These are phyloP conservation scores for Notodonta dromedarius DNA, from an alignment of 2,888 invertebrate genomes.

Conservation along the genomic window DNA sequence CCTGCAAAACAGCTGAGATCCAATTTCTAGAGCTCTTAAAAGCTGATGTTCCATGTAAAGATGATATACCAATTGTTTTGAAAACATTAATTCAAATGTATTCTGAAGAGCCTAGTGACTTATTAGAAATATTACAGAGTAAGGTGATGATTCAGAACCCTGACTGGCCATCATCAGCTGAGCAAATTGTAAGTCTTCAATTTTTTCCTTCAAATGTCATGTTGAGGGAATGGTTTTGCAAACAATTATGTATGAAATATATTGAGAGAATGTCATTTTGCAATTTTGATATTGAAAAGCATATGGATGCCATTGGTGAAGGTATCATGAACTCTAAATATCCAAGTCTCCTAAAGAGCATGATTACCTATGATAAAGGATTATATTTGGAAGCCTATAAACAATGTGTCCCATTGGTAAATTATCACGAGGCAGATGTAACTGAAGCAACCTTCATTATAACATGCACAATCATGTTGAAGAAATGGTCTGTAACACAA, in stretches of 20 bases:
- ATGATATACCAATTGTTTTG: constrained; percentile 50
- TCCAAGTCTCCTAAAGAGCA: constrained; percentile 85
- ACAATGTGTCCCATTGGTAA: constrained; percentile 70
- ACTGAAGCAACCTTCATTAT: constrained; percentile 70
- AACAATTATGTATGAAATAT: constrained; percentile 63
- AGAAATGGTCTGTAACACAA: constrained; percentile 72
- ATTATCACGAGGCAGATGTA: constrained; percentile 66
- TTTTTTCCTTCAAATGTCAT: constrained; percentile 60
- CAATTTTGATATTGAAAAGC: constrained; percentile 71
- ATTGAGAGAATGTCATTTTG: constrained; percentile 58
- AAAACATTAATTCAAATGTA: constrained; percentile 50
- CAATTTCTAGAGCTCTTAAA: constrained; percentile 62
- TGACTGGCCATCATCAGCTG: constrained; percentile 49
- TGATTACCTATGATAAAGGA: constrained; percentile 78
- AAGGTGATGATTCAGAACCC: constrained; percentile 63
- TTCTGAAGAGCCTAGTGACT: constrained; percentile 50
- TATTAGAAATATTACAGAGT: constrained; percentile 58
- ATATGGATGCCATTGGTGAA: constrained; percentile 79
- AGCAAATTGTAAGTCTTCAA: constrained; percentile 56
- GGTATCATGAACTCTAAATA: constrained; percentile 85
- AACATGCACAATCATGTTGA: constrained; percentile 68
- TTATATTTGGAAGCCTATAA: constrained; percentile 83
- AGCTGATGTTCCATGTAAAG: constrained; percentile 50
- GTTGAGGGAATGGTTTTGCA: constrained; percentile 67
- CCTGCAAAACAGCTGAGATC: constrained; percentile 49